Percentiles rank a stretch among this genome's conserved stretches.
Evolutionary conservation across 1,140 invertebrate species (phyloP).

Genomic region (Drosophila subobscura): DNA sequence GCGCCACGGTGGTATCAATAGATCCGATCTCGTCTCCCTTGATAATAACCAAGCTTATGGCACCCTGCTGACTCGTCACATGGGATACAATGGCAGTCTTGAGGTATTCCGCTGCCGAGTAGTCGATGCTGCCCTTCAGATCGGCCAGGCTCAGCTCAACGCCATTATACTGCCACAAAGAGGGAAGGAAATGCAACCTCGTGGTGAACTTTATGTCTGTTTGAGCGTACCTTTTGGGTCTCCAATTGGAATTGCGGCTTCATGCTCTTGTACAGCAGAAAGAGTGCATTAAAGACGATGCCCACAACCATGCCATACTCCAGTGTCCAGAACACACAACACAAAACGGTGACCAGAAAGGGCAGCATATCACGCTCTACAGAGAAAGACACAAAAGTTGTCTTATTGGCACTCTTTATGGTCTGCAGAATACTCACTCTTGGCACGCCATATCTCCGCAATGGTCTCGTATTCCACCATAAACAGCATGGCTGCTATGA

Average conservation of each 20-base stretch:
- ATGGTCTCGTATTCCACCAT: constrained; percentile 92
- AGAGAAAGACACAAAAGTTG: constrained; percentile 52
- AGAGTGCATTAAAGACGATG: constrained; percentile 89
- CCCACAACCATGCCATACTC: constrained; percentile 94
- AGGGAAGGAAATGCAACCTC: neutral
- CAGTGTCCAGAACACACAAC: constrained; percentile 89
- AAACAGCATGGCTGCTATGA: constrained; percentile 91
- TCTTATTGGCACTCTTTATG: neutral
- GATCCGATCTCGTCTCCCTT: constrained; percentile 86
- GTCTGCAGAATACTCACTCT: constrained; percentile 86
- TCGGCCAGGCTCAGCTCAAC: constrained; percentile 50
- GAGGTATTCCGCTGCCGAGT: constrained; percentile 75
- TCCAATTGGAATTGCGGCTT: constrained; percentile 88
- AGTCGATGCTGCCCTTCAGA: constrained; percentile 70
- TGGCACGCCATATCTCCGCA: constrained; percentile 91
- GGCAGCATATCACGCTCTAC: constrained; percentile 91
- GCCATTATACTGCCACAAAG: constrained; percentile 40
- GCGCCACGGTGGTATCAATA: constrained; percentile 87
- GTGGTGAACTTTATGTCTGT: neutral
- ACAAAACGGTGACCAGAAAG: constrained; percentile 88
- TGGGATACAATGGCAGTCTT: constrained; percentile 65
- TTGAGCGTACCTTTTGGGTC: constrained; percentile 85
- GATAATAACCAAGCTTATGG: constrained; percentile 84
- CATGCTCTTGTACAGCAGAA: constrained; percentile 92
- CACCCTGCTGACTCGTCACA: constrained; percentile 34